Evolutionary conservation across 2,797 vertebrate species (phyloP), one percentile per base, ranked within the genome.

Genomic region (Vireo griseus): DNA sequence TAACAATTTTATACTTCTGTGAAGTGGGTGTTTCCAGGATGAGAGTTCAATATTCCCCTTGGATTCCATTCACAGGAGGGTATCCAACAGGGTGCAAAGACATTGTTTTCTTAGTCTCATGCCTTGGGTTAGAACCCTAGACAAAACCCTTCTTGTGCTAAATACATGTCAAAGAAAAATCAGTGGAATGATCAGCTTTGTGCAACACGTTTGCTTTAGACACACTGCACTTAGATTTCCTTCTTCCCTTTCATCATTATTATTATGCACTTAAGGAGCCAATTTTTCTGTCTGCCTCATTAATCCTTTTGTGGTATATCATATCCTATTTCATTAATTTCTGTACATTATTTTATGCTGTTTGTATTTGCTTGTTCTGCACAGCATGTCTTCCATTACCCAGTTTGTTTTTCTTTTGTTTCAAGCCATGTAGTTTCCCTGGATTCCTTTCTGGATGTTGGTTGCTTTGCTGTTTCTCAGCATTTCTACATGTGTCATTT

Each of bases 251-350:
- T 52, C 44, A 51, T 44, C 22, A 57, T 74, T 75, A 69, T 28
- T 63, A 55, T 71, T 82, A 52, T n/a, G 31, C 42, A 77, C n/a
- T 63, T 85, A n/a, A 65, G 35, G 26, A 80, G 26, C 16, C 29
- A 16, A 33, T 79, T 93, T 76, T 75, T 62, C 54, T 84, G 25
- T 88, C 44, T 54, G 47, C 50, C 11, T 89, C 77, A 63, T 89
- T 92, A 94, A 89, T 69, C 58, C 29, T 77, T 89, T 91, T 80
- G 33, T 86, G 89, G 45, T 63, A 44, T 78, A 93, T 94, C 81
- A 89, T 76, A 89, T 29, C 10, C 8, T 74, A 16, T 71, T 80
- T 90, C 80, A 94, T 71, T 50, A 2, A 61, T 76, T 95, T 81
- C 73, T 66, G 29, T 80, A 52, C 37, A 73, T 74, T 90, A 62